Evolutionary conservation across 2,797 vertebrate genomes (phyloP).

Genomic region (Brachyalestes nurse): DNA sequence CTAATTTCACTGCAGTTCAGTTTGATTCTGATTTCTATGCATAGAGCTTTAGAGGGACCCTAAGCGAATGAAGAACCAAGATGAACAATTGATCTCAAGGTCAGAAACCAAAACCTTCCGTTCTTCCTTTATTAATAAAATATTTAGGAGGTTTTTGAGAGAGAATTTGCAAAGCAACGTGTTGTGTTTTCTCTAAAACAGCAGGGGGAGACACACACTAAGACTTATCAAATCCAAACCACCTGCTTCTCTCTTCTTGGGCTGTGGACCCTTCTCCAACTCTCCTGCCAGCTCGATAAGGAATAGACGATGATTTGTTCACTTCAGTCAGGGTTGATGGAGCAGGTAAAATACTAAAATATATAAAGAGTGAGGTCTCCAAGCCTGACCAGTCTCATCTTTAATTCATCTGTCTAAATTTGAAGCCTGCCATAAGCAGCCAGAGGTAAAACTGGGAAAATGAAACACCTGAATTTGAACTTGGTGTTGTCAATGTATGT

Average conservation of each 20-base stretch:
- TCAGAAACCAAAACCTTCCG: too few species aligned
- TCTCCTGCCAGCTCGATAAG: not conserved
- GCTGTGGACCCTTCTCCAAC: not conserved
- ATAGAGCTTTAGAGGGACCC: too few species aligned
- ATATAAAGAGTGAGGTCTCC: not conserved
- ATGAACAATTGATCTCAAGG: too few species aligned
- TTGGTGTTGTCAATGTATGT: not conserved
- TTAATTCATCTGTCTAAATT: not conserved
- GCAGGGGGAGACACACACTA: slow-evolving; percentile 60
- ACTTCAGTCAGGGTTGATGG: not conserved
- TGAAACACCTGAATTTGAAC: not conserved
- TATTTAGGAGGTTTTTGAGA: too few species aligned
- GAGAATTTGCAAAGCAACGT: not conserved
- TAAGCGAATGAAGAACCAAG: too few species aligned
- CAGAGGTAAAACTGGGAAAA: not conserved
- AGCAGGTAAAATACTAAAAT: not conserved
- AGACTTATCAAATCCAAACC: slow-evolving; percentile 64
- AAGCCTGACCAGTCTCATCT: not conserved
- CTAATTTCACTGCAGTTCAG: too few species aligned
- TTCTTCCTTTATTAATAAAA: too few species aligned
- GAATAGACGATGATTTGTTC: not conserved
- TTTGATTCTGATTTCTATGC: too few species aligned
- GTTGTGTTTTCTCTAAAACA: slow-evolving; percentile 11
- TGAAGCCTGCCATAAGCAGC: not conserved
- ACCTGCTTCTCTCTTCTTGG: not conserved